These are phyloP conservation scores for Drepanosiphum platanoidis DNA, from an alignment of 2,888 invertebrate species.

Conservation along the genomic window DNA sequence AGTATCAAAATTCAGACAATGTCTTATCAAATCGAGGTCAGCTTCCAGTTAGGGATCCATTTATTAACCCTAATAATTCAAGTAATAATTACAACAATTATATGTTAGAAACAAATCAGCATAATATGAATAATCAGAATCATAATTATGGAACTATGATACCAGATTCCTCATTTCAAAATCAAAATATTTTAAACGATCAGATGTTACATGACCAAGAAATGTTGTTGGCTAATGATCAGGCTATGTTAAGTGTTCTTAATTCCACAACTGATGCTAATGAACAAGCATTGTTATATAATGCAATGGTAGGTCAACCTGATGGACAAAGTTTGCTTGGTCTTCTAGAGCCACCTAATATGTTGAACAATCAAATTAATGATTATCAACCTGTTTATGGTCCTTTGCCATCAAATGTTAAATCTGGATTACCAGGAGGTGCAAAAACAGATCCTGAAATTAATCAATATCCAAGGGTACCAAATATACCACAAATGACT, in stretches of 20 bases:
- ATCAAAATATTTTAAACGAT: conserved; percentile 49
- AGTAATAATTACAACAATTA: conserved; percentile 45
- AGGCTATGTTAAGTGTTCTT: conserved; percentile 55
- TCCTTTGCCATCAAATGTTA: conserved; percentile 50
- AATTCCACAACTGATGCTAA: conserved; percentile 55
- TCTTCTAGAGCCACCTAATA: conserved; percentile 46
- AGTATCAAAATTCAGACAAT: conserved; percentile 53
- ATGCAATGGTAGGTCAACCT: conserved; percentile 57
- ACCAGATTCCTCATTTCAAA: conserved; percentile 48
- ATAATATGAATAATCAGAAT: conserved; percentile 34
- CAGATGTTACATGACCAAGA: conserved; percentile 60
- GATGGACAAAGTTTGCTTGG: conserved; percentile 57
- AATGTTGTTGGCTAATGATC: conserved; percentile 59
- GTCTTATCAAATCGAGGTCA: conserved; percentile 13
- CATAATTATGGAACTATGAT: conserved; percentile 54
- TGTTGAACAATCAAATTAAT: conserved; percentile 55
- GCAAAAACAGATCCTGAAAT: conserved; percentile 53
- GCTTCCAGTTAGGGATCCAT: conserved; percentile 39
- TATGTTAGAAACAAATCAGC: conserved; percentile 42
- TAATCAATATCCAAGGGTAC: conserved; percentile 36
- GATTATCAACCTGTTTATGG: conserved; percentile 58
- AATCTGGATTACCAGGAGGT: conserved; percentile 63
- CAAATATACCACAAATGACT: conserved; percentile 38
- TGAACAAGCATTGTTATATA: conserved; percentile 58
- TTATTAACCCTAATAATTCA: conserved; percentile 38